Evolutionary conservation across 2,113 vertebrate species (phyloP), one percentile per base, ranked within the genome.

Genomic region (Zapus hudsonius): DNA sequence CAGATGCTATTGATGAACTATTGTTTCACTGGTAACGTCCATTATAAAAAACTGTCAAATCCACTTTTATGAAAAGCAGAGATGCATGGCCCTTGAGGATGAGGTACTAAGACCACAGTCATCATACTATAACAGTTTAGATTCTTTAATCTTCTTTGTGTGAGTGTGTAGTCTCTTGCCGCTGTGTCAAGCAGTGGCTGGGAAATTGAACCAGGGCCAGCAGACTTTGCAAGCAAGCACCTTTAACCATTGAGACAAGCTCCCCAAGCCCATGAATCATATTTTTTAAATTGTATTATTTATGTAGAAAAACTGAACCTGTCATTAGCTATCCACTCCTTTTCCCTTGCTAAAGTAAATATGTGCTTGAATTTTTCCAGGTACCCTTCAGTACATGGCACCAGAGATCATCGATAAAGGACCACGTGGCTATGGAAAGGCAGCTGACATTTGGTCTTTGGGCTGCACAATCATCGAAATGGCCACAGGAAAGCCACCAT

Each of bases 351-450:
- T 64, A 86, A 88, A 36, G 27, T 94, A 11, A 66, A 95, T 44
- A 73, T 78, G 2, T 91, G 7, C 97, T 92, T 96, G 16, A 92
- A 74, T 96, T 94, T 96, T 59, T 96, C 82, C 96, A 99, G 99
- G 99, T 90, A 99, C 99, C 5, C 98, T 99, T 87, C 99, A 99
- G 97, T 99, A 99, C 87, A 99, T 99, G 99, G 99, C 99, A 90
- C 99, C 99, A 38, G 99, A 99, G 97, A 99, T 99, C 90, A 99
- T 99, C 93, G 99, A 99, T 97, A 99, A 99, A 96, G 99, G 99
- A 59, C 99, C 99, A 0, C 98, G 99, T 72, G 99, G 99, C 82
- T 99, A 99, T 8, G 99, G 99, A 33, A 99, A 99, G 90, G 99
- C 99, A 55, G 99, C 99, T 0, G 99, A 99, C 97, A 99, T 99